Evolutionary conservation across 2,888 invertebrate species (phyloP).

Genomic region (Brachypalpus laphriformis): DNA sequence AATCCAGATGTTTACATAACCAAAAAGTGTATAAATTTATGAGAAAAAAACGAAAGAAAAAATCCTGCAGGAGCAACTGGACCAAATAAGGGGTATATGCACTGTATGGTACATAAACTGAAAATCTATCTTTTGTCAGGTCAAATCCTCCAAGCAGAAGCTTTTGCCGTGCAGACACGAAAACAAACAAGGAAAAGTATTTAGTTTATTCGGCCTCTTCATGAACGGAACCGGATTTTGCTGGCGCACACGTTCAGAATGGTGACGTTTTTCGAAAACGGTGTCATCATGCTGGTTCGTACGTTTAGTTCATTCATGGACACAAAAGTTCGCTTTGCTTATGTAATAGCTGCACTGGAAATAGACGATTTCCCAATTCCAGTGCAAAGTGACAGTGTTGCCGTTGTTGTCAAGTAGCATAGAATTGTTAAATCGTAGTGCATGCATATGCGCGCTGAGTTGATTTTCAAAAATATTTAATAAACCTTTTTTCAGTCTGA

Average conservation of each 20-base stretch:
- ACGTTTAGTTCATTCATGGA: conserved; percentile 57
- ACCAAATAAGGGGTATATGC: conserved; percentile 20
- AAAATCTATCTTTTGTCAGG: conserved; percentile 57
- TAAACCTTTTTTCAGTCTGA: too few relatives aligned
- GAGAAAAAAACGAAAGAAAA: neutral
- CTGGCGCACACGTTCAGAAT: conserved; percentile 55
- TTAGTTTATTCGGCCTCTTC: conserved; percentile 15
- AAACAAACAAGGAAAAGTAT: neutral
- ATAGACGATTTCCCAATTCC: conserved; percentile 28
- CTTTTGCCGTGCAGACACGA: conserved; percentile 27
- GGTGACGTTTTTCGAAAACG: conserved; percentile 53
- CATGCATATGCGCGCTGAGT: too few relatives aligned
- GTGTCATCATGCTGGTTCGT: conserved; percentile 66
- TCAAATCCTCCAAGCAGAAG: conserved; percentile 39
- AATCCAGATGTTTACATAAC: conserved; percentile 55
- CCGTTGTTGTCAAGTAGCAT: neutral
- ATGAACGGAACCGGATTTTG: conserved; percentile 49
- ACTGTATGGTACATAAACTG: conserved; percentile 36
- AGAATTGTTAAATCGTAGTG: too few relatives aligned
- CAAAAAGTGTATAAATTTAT: conserved; percentile 30
- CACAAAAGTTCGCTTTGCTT: conserved; percentile 42
- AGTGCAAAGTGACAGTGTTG: conserved; percentile 27
- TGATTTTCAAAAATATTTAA: too few relatives aligned
- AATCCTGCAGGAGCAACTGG: conserved; percentile 54
- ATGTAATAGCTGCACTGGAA: conserved; percentile 54